Evolutionary conservation across 2,113 vertebrate genomes (phyloP).

Genomic region (Anthoscopus minutus): DNA sequence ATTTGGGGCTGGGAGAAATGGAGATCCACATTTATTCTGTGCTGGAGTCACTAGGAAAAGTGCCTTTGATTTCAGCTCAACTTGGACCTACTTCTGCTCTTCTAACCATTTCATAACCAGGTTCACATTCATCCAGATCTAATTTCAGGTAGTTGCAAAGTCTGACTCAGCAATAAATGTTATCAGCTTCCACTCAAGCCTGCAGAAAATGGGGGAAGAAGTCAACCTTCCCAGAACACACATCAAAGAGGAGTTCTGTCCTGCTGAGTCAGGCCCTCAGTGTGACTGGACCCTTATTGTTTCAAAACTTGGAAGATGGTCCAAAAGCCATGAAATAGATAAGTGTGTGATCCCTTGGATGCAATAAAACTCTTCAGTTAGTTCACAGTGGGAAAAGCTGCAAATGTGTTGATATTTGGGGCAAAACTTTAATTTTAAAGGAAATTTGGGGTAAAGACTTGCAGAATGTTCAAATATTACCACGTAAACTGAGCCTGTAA

Average conservation of each 20-base stretch:
- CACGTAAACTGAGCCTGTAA: not conserved
- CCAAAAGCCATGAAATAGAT: not conserved
- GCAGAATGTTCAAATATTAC: not conserved
- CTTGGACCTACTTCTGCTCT: not conserved
- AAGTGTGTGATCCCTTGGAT: not conserved
- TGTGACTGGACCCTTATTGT: not conserved
- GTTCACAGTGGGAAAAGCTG: not conserved
- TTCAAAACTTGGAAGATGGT: not conserved
- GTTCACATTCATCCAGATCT: not conserved
- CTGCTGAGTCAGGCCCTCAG: constrained; percentile 47
- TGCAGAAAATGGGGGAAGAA: not conserved
- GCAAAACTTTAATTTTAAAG: not conserved
- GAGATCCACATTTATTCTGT: not conserved
- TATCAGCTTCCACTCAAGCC: constrained; percentile 8
- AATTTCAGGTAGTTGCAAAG: not conserved
- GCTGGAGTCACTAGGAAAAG: not conserved
- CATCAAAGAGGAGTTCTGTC: not conserved
- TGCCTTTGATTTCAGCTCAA: not conserved
- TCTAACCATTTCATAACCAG: not conserved
- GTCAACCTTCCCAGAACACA: not conserved
- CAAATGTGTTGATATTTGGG: not conserved
- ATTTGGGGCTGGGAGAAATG: fast-evolving
- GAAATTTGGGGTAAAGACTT: not conserved
- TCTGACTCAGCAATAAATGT: constrained; percentile 37
- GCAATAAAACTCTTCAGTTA: not conserved